Base-by-base conservation (phyloP, 1,140 invertebrate genomes). In the Pomacea maculata region DNA sequence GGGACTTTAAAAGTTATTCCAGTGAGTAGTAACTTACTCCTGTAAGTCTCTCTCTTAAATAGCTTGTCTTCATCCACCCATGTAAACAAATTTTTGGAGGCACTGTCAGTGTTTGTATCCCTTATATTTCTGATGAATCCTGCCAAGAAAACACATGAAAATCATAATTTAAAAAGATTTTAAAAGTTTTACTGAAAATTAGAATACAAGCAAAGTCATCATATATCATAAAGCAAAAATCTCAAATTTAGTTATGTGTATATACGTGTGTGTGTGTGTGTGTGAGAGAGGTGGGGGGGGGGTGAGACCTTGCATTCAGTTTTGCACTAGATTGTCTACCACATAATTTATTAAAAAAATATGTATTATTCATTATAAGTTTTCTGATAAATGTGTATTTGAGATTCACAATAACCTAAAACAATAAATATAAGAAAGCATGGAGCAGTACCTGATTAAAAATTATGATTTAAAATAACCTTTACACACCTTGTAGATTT, bases 11-110 rank as follows among this genome's bases (percentile, higher is more conserved):
- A 61, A 61, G 15, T 61, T 61, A 61, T 61, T 6, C 57, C 57
- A 61, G 57, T 61, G 11, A 61, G 9, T 11, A 14, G 57, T 34
- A 78, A 68, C 81, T 80, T 83, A 91, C 91, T 83, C 87, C 88
- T 86, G 79, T 88, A 91, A 29, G 91, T 92, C 75, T 83, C 83
- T 81, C 85, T 86, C 12, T 21, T 74, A 86, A 91, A 91, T 2
- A 91, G 81, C 65, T 84, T 84, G 19, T 90, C 88, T 83, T 91
- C 90, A 86, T 91, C 86, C 29, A 91, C 72, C 83, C 84, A 88
- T 5, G 74, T 52, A 83, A 91, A 91, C 11, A 91, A 83, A 15
- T 85, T 85, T 45, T 85, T 73, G 64, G 75, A 77, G 6, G 90
- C 86, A 71, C 72, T 80, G 79, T 91, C 88, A 79, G 82, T 81